phyloP scores from a whole-genome alignment of 2,113 vertebrate species.

The Chinchilla lanigera region DNA sequence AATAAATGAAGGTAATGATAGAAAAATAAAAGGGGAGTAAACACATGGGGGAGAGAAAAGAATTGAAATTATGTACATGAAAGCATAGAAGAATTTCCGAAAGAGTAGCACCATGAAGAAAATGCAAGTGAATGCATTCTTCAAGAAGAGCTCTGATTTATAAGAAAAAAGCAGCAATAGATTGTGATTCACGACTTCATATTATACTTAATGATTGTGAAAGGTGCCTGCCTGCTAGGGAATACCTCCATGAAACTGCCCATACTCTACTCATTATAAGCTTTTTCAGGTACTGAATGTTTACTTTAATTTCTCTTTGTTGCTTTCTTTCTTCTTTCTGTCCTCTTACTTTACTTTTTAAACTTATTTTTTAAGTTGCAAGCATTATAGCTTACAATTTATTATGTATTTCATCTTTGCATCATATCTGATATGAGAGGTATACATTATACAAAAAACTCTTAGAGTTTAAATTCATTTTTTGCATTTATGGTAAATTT shows the following conservation, averaged over 20 bases:
- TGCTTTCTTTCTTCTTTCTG: neutral
- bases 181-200: neutral
- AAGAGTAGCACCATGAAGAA: neutral
- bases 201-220: neutral
- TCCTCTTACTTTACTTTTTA: neutral
- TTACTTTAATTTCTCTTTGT: neutral
- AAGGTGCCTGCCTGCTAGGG: neutral
- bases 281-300: neutral
- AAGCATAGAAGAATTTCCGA: neutral
- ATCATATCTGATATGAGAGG: neutral
- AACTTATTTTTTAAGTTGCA: neutral
- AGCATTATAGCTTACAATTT: neutral
- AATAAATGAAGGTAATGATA: too few species aligned
- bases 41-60: too few species aligned
- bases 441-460: neutral
- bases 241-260: neutral
- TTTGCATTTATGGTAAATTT: neutral
- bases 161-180: neutral
- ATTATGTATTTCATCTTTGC: neutral
- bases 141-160: neutral
- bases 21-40: too few species aligned
- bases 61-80: too few species aligned
- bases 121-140: neutral
- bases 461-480: neutral
- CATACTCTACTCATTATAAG: neutral